Evolutionary conservation across 2,797 vertebrate species (phyloP).

Genomic region (Takifugu rubripes): DNA sequence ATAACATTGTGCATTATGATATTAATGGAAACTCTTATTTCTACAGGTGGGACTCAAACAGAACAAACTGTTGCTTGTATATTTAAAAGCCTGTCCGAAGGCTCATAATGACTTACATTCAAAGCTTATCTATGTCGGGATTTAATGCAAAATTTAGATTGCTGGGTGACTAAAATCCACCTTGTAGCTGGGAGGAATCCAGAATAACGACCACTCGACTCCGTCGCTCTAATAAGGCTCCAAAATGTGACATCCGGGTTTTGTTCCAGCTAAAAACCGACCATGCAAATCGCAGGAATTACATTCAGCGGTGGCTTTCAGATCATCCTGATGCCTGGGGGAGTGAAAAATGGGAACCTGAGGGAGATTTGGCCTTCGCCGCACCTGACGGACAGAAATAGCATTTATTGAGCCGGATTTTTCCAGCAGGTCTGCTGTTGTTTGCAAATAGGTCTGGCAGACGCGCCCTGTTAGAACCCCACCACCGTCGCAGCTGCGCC

Average conservation of each 20-base stretch:
- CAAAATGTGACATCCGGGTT: background rate
- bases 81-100: no score
- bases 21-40: no score
- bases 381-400: conserved; percentile 7
- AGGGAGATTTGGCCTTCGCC: conserved; percentile 3
- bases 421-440: conserved; percentile 2
- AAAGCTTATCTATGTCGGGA: no score
- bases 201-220: background rate
- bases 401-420: conserved; percentile 4
- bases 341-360: background rate
- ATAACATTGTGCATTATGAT: no score
- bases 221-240: no score
- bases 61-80: no score
- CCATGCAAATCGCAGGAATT: background rate
- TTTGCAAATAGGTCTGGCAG: conserved; percentile 13
- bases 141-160: no score
- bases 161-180: no score
- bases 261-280: background rate
- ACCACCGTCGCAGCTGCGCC: background rate
- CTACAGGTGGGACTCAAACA: no score
- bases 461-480: conserved; percentile 1
- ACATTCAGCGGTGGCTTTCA: conserved; percentile 4
- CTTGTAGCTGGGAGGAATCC: no score
- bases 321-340: background rate
- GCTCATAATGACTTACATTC: no score